These are phyloP conservation scores for Sinopyrophorus schimmeli DNA, from an alignment of 2,888 invertebrate species.

Conservation along the genomic window DNA sequence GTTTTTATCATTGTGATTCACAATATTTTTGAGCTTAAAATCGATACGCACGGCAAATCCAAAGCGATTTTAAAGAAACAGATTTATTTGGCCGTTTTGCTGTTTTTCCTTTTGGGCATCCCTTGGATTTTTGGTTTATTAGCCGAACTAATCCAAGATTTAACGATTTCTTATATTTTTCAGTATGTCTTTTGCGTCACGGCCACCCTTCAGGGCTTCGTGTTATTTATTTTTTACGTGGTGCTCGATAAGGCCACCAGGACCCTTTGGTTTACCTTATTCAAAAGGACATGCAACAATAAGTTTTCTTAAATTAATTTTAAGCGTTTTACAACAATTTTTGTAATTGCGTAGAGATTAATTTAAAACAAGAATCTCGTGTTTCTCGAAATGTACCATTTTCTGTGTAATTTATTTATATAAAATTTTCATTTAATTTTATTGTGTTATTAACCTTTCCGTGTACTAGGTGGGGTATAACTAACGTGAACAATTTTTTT, in stretches of 20 bases:
- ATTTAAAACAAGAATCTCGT: too few relatives aligned
- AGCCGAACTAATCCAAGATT: constrained; percentile 48
- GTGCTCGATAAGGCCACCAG: constrained; percentile 63
- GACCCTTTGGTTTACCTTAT: constrained; percentile 54
- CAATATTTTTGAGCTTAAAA: constrained; percentile 52
- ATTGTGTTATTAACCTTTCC: too few relatives aligned
- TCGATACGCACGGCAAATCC: constrained; percentile 45
- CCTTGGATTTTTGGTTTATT: constrained; percentile 65
- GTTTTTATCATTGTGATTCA: constrained; percentile 64
- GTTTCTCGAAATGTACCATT: too few relatives aligned
- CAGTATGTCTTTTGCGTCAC: constrained; percentile 61
- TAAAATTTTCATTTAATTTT: too few relatives aligned
- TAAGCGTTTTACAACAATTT: too few relatives aligned
- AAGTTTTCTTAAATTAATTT: neutral
- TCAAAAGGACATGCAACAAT: constrained; percentile 5
- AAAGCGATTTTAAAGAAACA: constrained; percentile 59
- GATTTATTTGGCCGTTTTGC: constrained; percentile 61
- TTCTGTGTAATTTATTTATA: too few relatives aligned
- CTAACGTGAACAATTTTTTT: too few relatives aligned
- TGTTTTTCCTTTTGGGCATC: constrained; percentile 64
- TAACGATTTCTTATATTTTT: constrained; percentile 41
- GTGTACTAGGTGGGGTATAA: too few relatives aligned
- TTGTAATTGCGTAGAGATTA: too few relatives aligned
- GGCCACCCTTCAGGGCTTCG: constrained; percentile 63
- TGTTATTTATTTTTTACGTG: constrained; percentile 66